Evolutionary conservation across 2,888 invertebrate genomes (phyloP).

Genomic region (Rotaria magnacalcarata): DNA sequence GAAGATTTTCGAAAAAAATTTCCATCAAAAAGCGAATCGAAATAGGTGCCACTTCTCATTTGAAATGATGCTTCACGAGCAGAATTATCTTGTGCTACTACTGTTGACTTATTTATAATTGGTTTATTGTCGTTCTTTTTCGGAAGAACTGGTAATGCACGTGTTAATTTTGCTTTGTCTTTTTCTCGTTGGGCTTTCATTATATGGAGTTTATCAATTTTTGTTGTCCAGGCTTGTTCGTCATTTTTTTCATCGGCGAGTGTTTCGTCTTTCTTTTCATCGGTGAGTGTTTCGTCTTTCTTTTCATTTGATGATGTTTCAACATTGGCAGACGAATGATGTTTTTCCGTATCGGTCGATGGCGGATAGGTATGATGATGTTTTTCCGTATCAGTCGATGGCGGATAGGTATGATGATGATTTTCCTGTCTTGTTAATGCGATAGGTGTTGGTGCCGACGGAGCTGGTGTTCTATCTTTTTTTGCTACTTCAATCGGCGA

Average conservation of each 20-base stretch:
- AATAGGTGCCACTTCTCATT: background rate
- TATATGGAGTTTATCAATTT: background rate
- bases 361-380: too few relatives aligned
- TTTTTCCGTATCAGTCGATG: too few relatives aligned
- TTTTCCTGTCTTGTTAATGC: too few relatives aligned
- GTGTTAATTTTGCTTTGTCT: background rate
- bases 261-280: too few relatives aligned
- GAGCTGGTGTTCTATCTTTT: too few relatives aligned
- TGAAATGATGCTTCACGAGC: background rate
- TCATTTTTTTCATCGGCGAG: background rate
- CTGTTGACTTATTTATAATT: background rate
- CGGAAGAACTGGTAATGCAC: background rate
- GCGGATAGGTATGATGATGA: too few relatives aligned
- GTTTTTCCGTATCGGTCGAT: too few relatives aligned
- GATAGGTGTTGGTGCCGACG: too few relatives aligned
- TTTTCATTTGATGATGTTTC: too few relatives aligned
- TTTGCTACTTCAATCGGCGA: too few relatives aligned
- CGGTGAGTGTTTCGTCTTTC: too few relatives aligned
- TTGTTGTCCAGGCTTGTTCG: background rate
- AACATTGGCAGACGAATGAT: too few relatives aligned
- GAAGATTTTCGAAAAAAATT: background rate
- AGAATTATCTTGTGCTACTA: background rate
- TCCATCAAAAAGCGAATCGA: background rate
- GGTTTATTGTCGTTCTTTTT: background rate
- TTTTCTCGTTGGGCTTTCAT: background rate